Percentiles rank a stretch among this genome's conserved stretches.
Conservation (phyloP, 2,797 vertebrate species). For the Siniperca obscura region DNA sequence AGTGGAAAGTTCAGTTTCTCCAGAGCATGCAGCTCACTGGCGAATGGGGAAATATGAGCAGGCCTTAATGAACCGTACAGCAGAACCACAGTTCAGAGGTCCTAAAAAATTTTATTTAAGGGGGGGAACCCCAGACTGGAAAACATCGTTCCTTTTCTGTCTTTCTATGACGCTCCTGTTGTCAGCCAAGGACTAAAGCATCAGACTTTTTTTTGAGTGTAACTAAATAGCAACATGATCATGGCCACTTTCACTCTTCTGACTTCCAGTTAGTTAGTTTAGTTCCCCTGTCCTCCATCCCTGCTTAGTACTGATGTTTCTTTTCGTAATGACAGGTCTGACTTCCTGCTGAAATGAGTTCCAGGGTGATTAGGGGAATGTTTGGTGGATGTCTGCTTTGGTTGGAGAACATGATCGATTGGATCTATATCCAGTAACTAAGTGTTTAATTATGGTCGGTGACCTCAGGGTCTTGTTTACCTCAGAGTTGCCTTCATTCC, state of each 20-base stretch:
- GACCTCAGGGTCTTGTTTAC: constrained; percentile 47
- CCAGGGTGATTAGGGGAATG: constrained; percentile 29
- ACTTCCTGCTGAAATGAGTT: constrained; percentile 54
- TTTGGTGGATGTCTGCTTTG: constrained; percentile 28
- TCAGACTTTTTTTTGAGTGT: not conserved
- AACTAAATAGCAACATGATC: constrained; percentile 3
- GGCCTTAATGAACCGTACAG: constrained; percentile 65
- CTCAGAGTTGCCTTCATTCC: not conserved
- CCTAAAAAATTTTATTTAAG: constrained; percentile 56
- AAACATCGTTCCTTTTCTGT: constrained; percentile 36
- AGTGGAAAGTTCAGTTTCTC: constrained; percentile 50
- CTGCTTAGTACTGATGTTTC: constrained; percentile 44
- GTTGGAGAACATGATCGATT: constrained; percentile 41
- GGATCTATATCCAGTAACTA: constrained; percentile 47
- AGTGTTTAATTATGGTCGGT: constrained; percentile 62
- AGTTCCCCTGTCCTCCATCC: not conserved
- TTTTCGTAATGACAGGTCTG: constrained; percentile 50
- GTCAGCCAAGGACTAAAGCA: constrained; percentile 13
- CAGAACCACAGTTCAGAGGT: constrained; percentile 61
- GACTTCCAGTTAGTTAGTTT: not conserved
- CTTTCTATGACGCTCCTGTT: constrained; percentile 25
- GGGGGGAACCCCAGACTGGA: not conserved
- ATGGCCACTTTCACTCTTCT: not conserved
- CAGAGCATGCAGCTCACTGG: constrained; percentile 31
- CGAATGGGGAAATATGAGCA: constrained; percentile 64